phyloP scores from a whole-genome alignment of 2,888 invertebrate genomes.

The Philopedon plagiatum region DNA sequence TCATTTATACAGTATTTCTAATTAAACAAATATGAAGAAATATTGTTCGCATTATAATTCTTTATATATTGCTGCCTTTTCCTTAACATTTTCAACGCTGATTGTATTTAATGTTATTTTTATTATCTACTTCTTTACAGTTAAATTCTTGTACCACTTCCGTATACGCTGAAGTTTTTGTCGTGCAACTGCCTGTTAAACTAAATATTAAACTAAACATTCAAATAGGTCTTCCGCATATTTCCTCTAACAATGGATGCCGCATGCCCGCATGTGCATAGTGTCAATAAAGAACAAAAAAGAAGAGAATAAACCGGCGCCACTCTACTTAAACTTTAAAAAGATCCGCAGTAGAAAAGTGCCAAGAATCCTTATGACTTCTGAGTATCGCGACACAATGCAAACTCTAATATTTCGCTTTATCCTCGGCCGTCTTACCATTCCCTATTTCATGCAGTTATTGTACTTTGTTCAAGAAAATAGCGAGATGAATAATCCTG shows the following conservation, averaged over 20 bases:
- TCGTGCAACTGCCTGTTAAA: too few species aligned
- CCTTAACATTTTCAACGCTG: too few species aligned
- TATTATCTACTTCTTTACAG: too few species aligned
- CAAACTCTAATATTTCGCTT: constrained; percentile 6
- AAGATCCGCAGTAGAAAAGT: constrained; percentile 30
- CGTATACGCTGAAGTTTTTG: too few species aligned
- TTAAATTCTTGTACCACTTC: too few species aligned
- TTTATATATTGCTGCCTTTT: too few species aligned
- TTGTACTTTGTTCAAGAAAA: constrained; percentile 13
- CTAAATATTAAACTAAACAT: too few species aligned
- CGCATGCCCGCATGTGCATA: neutral
- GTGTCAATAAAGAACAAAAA: constrained; percentile 8
- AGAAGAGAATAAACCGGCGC: constrained; percentile 17
- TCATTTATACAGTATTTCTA: too few species aligned
- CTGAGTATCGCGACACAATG: constrained; percentile 24
- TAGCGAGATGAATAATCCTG: neutral
- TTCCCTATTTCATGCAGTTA: constrained; percentile 4
- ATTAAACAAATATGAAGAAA: too few species aligned
- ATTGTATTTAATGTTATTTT: too few species aligned
- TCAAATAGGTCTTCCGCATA: neutral
- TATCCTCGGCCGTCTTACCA: neutral
- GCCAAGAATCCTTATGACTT: constrained; percentile 24
- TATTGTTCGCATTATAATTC: too few species aligned
- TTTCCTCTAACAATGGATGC: neutral
- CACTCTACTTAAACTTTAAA: constrained; percentile 30